These are phyloP conservation scores for Acropternis orthonyx DNA, from an alignment of 2,797 vertebrate species.

Conservation along the genomic window DNA sequence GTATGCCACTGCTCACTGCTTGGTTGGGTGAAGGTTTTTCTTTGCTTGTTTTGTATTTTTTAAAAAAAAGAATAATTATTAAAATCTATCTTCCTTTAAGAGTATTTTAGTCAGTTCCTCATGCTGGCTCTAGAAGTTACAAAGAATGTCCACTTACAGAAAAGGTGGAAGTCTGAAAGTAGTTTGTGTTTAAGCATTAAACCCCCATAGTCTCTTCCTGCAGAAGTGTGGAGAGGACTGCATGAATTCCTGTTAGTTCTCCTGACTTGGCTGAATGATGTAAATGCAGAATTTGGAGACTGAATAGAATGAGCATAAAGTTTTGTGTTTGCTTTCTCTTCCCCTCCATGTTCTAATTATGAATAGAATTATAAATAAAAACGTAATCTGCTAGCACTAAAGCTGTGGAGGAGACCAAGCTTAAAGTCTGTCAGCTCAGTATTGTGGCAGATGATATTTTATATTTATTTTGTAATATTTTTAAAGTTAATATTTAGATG, in stretches of 20 bases:
- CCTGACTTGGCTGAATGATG: not conserved
- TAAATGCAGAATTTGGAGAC: not conserved
- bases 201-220: not conserved
- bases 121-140: not conserved
- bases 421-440: not conserved
- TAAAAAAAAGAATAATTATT: not conserved
- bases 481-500: not conserved
- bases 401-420: not conserved
- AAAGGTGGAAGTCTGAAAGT: not conserved
- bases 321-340: not conserved
- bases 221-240: not conserved
- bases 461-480: not conserved
- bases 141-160: not conserved
- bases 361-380: slow-evolving; percentile 20
- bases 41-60: not conserved
- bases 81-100: not conserved
- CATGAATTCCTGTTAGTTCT: not conserved
- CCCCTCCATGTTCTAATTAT: not conserved
- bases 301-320: not conserved
- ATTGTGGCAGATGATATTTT: not conserved
- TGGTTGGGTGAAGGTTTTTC: not conserved
- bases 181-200: not conserved
- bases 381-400: not conserved
- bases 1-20: not conserved
- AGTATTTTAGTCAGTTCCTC: not conserved